Evolutionary conservation across 2,797 vertebrate genomes (phyloP).

Genomic region (Nannoperca australis): DNA sequence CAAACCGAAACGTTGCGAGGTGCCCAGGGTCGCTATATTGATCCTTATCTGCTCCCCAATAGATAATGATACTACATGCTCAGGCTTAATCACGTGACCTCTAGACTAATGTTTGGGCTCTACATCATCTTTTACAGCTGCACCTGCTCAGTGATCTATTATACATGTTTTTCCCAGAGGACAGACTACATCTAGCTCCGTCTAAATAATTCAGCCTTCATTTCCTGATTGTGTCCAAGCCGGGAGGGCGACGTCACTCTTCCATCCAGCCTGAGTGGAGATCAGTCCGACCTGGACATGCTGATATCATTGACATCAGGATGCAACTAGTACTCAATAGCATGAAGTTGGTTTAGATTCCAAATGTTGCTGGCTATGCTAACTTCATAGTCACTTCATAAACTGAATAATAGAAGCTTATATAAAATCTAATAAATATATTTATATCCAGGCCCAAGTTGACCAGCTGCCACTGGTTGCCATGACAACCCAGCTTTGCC

Average conservation of each 20-base stretch:
- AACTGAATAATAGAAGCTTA: neutral
- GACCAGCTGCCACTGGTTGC: constrained; percentile 1
- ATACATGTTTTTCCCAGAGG: constrained; percentile 58
- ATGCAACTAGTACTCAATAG: neutral
- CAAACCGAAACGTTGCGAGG: neutral
- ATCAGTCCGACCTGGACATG: neutral
- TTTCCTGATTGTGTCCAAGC: constrained; percentile 61
- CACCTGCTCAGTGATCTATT: constrained; percentile 64
- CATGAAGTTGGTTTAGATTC: neutral
- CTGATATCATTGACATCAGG: constrained; percentile 16
- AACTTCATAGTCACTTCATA: neutral
- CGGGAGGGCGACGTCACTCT: neutral
- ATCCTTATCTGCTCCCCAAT: neutral
- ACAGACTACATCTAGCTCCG: constrained; percentile 20
- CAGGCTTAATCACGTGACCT: constrained; percentile 36
- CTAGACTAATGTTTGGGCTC: constrained; percentile 17
- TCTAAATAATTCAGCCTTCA: constrained; percentile 78
- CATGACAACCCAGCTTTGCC: constrained; percentile 29
- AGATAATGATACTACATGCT: neutral
- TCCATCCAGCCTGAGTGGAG: neutral
- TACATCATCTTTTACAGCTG: constrained; percentile 32
- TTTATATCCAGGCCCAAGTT: neutral
- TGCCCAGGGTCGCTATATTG: neutral
- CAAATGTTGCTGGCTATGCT: neutral
- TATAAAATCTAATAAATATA: neutral